phyloP scores from a whole-genome alignment of 2,888 invertebrate genomes.

The Drosophila limbata region DNA sequence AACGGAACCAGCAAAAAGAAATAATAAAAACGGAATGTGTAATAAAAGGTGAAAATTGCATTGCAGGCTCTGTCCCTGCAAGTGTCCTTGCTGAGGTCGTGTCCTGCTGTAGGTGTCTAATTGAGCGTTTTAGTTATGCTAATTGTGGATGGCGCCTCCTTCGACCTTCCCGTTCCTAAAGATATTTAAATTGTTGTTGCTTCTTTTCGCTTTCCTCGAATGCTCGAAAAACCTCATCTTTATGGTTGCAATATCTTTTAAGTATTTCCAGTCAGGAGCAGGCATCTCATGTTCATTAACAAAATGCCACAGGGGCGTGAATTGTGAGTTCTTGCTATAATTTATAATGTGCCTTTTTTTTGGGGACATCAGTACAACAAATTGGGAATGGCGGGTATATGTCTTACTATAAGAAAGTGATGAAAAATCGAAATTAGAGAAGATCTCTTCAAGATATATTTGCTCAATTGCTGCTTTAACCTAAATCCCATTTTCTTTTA shows the following conservation, averaged over 20 bases:
- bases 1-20: slow-evolving; percentile 12
- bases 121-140: slow-evolving; percentile 81
- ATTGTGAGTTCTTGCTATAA: slow-evolving; percentile 34
- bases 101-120: slow-evolving; percentile 61
- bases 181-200: background rate
- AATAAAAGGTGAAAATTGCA: slow-evolving; percentile 79
- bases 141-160: slow-evolving; percentile 55
- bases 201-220: background rate
- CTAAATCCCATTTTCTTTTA: no score
- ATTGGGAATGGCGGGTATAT: background rate
- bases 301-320: slow-evolving; percentile 31
- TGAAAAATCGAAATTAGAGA: no score
- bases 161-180: background rate
- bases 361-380: background rate
- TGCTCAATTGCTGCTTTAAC: no score
- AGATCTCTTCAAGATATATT: no score
- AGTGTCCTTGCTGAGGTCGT: slow-evolving; percentile 18
- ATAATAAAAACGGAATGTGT: slow-evolving; percentile 45
- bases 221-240: slow-evolving; percentile 38
- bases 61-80: slow-evolving; percentile 24
- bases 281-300: slow-evolving; percentile 42
- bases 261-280: slow-evolving; percentile 30
- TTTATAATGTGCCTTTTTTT: slow-evolving; percentile 37
- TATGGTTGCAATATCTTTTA: slow-evolving; percentile 58
- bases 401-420: background rate